These are phyloP conservation scores for Drosophila prolongata DNA, from an alignment of 2,888 invertebrate genomes.

Conservation along the genomic window DNA sequence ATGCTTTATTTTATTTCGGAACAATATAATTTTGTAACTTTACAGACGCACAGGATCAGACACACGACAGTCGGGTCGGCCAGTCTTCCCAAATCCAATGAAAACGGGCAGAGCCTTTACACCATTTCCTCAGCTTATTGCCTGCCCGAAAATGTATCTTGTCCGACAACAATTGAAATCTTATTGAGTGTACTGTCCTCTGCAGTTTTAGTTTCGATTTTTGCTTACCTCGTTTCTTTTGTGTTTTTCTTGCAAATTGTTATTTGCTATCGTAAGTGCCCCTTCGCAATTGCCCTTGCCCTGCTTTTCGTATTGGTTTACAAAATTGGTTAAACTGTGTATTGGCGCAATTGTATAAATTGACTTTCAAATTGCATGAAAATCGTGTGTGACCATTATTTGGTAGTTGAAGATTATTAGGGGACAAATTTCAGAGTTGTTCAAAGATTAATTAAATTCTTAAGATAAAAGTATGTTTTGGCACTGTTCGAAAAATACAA, in stretches of 20 bases:
- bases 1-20: constrained; percentile 78
- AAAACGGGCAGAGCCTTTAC: constrained; percentile 54
- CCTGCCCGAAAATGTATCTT: constrained; percentile 12
- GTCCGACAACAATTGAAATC: constrained; percentile 68
- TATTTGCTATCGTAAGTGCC: constrained; percentile 61
- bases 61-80: constrained; percentile 8
- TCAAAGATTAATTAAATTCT: no score
- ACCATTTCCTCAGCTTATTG: constrained; percentile 7
- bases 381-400: constrained; percentile 47
- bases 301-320: constrained; percentile 68
- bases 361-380: constrained; percentile 68
- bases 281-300: constrained; percentile 10
- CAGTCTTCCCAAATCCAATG: constrained; percentile 69
- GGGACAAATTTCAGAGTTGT: not conserved
- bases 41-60: constrained; percentile 39
- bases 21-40: constrained; percentile 80
- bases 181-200: constrained; percentile 64
- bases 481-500: no score
- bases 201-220: constrained; percentile 49
- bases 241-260: constrained; percentile 72
- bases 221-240: constrained; percentile 61
- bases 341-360: constrained; percentile 76
- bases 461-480: no score
- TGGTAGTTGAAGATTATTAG: not conserved
- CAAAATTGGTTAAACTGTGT: constrained; percentile 75